These are phyloP conservation scores for Eupithecia inturbata DNA, from an alignment of 2,888 invertebrate species.

Conservation along the genomic window DNA sequence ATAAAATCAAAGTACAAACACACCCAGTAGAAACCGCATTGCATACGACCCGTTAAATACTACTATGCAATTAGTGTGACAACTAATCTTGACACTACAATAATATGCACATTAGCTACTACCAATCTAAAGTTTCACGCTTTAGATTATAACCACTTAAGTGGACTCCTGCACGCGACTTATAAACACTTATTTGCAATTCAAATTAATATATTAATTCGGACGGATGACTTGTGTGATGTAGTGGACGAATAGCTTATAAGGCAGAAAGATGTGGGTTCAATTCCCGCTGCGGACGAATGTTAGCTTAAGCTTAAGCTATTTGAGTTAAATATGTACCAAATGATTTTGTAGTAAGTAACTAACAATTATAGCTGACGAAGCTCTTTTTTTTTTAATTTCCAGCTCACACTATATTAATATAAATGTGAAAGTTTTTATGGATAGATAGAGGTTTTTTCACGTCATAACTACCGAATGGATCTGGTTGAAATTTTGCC, in stretches of 20 bases:
- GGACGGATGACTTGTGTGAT: background rate
- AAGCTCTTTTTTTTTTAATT: too few relatives aligned
- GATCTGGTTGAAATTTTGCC: too few relatives aligned
- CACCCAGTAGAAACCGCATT: too few relatives aligned
- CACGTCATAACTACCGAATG: too few relatives aligned
- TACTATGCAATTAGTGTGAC: constrained; percentile 1
- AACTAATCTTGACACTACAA: constrained; percentile 14
- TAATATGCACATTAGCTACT: constrained; percentile 13
- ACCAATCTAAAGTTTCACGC: constrained; percentile 15
- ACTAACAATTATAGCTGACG: background rate
- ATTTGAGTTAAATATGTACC: background rate
- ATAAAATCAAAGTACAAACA: too few relatives aligned
- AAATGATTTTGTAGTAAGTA: too few relatives aligned
- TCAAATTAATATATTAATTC: background rate
- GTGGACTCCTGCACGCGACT: constrained; percentile 1
- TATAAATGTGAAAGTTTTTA: too few relatives aligned
- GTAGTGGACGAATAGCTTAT: background rate
- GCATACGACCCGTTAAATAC: constrained; percentile 5
- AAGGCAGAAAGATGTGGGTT: background rate
- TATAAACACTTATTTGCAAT: constrained; percentile 10
- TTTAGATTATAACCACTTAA: constrained; percentile 7
- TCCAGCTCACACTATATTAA: too few relatives aligned
- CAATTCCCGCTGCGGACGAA: background rate
- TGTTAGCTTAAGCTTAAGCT: background rate
- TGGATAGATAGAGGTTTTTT: too few relatives aligned